These are phyloP conservation scores for Anser brachyrhynchus DNA, from an alignment of 2,113 vertebrate genomes.

Conservation along the genomic window DNA sequence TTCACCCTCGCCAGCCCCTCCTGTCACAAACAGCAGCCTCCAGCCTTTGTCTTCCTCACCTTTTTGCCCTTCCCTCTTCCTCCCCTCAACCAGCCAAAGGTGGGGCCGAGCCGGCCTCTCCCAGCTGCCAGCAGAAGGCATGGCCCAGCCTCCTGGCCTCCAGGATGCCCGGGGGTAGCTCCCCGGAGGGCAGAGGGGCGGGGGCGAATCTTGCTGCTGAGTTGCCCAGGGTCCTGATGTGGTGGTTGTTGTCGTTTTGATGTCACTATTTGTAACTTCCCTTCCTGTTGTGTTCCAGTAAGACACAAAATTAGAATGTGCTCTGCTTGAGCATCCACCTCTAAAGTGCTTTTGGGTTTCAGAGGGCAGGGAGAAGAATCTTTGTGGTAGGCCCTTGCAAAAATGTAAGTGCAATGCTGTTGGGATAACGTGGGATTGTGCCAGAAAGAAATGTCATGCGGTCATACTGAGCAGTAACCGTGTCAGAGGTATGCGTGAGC, in stretches of 20 bases:
- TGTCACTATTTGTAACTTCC: background rate
- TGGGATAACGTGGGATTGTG: background rate
- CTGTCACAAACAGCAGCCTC: background rate
- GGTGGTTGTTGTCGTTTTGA: slow-evolving; percentile 25
- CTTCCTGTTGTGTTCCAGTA: background rate
- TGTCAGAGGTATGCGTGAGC: background rate
- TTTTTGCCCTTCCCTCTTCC: background rate
- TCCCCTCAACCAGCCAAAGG: background rate
- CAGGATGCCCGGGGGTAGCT: background rate
- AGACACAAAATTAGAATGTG: background rate
- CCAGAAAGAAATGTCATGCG: background rate
- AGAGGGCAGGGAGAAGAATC: background rate
- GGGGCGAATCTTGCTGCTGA: background rate
- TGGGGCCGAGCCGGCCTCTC: background rate
- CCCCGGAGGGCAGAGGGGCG: background rate
- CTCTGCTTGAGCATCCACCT: background rate
- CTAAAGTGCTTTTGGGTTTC: background rate
- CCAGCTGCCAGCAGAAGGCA: background rate
- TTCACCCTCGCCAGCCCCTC: background rate
- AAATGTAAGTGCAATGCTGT: background rate
- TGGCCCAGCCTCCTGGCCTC: background rate
- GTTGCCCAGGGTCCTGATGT: background rate
- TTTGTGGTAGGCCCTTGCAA: background rate
- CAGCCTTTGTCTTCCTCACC: background rate
- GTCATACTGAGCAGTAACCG: background rate